These are phyloP conservation scores for Cantharis flavilabris DNA, from an alignment of 2,888 invertebrate genomes.

Conservation along the genomic window DNA sequence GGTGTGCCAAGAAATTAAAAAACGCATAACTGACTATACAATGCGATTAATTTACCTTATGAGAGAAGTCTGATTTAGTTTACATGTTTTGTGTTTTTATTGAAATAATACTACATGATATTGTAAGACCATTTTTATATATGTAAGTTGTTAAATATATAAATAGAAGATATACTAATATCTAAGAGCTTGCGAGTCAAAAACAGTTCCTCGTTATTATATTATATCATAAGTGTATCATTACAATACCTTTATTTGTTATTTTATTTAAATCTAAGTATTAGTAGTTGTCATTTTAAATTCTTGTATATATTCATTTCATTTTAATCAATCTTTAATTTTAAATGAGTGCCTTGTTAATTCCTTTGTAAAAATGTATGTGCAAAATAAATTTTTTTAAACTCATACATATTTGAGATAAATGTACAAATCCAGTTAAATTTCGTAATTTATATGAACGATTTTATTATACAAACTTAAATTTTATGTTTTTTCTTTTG, in stretches of 20 bases:
- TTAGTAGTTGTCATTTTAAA: constrained; percentile 31
- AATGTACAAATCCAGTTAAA: constrained; percentile 17
- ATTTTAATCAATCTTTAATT: constrained; percentile 34
- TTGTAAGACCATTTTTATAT: neutral
- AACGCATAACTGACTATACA: constrained; percentile 33
- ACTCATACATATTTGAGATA: constrained; percentile 12
- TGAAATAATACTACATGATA: neutral
- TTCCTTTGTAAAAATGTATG: constrained; percentile 25
- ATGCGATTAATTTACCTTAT: constrained; percentile 27
- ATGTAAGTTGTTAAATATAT: neutral
- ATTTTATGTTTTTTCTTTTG: constrained; percentile 40
- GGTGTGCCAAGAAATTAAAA: constrained; percentile 7
- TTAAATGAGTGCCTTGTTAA: constrained; percentile 20
- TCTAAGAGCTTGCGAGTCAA: constrained; percentile 19
- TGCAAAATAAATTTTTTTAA: constrained; percentile 34
- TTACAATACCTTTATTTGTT: neutral
- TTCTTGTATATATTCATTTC: constrained; percentile 38
- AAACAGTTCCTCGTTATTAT: constrained; percentile 32
- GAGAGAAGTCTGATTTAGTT: neutral
- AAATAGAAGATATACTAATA: neutral
- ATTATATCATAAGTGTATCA: constrained; percentile 7
- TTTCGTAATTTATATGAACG: constrained; percentile 25
- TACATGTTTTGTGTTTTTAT: neutral
- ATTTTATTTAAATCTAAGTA: constrained; percentile 12
- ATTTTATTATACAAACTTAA: constrained; percentile 32